phyloP scores from a whole-genome alignment of 2,888 invertebrate species.

The Synergus japonicus region DNA sequence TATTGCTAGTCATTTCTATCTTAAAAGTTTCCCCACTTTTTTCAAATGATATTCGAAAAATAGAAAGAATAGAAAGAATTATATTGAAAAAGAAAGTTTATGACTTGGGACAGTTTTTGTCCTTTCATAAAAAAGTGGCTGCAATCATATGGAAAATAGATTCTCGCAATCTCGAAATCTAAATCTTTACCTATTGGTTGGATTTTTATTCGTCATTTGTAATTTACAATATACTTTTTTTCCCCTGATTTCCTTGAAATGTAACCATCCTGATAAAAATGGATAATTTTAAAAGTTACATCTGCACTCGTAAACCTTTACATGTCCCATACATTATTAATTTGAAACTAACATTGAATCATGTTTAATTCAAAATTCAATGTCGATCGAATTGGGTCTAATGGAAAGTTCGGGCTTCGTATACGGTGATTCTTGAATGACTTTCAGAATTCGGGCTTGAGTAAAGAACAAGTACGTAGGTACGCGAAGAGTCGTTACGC shows the following conservation, averaged over 20 bases:
- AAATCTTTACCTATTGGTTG: too few relatives aligned
- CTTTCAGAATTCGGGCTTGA: not conserved
- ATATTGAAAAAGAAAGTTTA: not conserved
- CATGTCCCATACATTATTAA: not conserved
- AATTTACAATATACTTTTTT: too few relatives aligned
- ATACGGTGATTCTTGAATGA: not conserved
- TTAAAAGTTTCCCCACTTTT: not conserved
- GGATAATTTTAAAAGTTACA: not conserved
- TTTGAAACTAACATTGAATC: not conserved
- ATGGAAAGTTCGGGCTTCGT: not conserved
- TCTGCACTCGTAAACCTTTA: not conserved
- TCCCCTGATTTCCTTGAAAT: too few relatives aligned
- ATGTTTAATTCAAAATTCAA: not conserved
- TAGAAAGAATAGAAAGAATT: not conserved
- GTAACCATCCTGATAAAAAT: not conserved
- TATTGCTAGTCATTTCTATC: not conserved
- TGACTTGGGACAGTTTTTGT: too few relatives aligned
- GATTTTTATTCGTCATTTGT: too few relatives aligned
- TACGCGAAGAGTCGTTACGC: conserved; percentile 8
- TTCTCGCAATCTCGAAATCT: too few relatives aligned
- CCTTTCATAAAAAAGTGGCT: too few relatives aligned
- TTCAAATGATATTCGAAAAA: not conserved
- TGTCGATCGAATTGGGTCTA: not conserved
- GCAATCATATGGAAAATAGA: too few relatives aligned
- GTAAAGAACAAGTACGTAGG: not conserved